Conservation (phyloP, 2,888 invertebrate genomes). For the Tinea pellionella region DNA sequence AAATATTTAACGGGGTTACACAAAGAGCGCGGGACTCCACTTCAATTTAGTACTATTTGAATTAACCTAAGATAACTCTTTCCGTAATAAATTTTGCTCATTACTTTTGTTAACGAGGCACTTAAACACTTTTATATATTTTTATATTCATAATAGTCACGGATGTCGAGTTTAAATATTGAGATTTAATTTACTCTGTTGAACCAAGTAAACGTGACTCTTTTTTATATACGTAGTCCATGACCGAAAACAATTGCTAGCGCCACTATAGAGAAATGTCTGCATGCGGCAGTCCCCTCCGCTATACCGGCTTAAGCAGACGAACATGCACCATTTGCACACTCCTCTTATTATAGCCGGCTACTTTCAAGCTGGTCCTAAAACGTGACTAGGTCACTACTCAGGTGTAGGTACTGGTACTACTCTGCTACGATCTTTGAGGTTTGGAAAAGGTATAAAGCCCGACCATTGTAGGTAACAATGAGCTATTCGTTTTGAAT, state of each 20-base stretch:
- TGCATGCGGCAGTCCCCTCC: too few relatives aligned
- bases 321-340: too few relatives aligned
- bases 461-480: not conserved
- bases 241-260: too few relatives aligned
- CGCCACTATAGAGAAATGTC: too few relatives aligned
- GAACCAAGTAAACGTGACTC: not conserved
- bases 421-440: too few relatives aligned
- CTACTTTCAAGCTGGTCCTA: too few relatives aligned
- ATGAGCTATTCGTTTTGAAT: not conserved
- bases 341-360: too few relatives aligned
- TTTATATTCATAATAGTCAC: not conserved
- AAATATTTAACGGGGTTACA: conserved; percentile 34
- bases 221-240: too few relatives aligned
- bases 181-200: not conserved
- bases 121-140: not conserved
- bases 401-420: too few relatives aligned
- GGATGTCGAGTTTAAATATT: not conserved
- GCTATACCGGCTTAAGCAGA: too few relatives aligned
- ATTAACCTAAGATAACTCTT: conserved; percentile 6
- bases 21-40: conserved; percentile 20
- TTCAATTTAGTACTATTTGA: conserved; percentile 2
- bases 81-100: conserved; percentile 4
- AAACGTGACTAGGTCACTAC: too few relatives aligned
- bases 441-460: not conserved
- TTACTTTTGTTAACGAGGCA: not conserved